Base-by-base conservation (phyloP, 1,140 invertebrate genomes). In the Philotrypesis tridentata region DNA sequence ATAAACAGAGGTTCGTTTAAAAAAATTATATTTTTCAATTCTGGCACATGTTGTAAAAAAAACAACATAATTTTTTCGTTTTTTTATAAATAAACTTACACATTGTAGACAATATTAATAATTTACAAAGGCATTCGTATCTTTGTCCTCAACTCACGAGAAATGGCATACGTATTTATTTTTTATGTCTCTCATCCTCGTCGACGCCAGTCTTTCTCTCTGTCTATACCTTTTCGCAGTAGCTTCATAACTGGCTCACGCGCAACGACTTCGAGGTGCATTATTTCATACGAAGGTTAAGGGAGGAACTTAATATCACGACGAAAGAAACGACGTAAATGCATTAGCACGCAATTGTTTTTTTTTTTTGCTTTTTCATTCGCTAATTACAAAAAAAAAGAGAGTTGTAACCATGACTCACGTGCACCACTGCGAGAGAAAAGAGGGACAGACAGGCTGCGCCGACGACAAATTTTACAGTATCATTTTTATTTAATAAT, bases 11-110 rank as follows among this genome's bases (percentile, higher is more conserved):
- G 63, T 91, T 90, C 87, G 83, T 89, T 91, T 88, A 91, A 92
- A 91, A 90, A 91, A 91, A 91, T 91, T 92, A 92, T 92, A 91
- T 91, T 91, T 90, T 89, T 90, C 88, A 89, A 90, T 90, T 91
- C 90, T 92, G 90, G 90, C 91, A 91, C 89, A 89, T 89, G 82
- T 83, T 89, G 90, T 83, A 87, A 88, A 90, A 91, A 89, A 91
- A 89, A 90, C 90, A 91, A 92, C 90, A 91, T 91, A 90, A 90
- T 90, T 92, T 72, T 43, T 67, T n/a, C n/a, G n/a, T n/a, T n/a
- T 63, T 79, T 83, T 83, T 90, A 92, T 91, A 92, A 91, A 92
- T 91, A 90, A 91, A 91, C 90, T 87, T 92, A 92, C 89, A 91
- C 90, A 90, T 90, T 87, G 85, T 90, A 88, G 86, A 86, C 86